Evolutionary conservation across 2,113 vertebrate genomes (phyloP).

Genomic region (Xiphias gladius): DNA sequence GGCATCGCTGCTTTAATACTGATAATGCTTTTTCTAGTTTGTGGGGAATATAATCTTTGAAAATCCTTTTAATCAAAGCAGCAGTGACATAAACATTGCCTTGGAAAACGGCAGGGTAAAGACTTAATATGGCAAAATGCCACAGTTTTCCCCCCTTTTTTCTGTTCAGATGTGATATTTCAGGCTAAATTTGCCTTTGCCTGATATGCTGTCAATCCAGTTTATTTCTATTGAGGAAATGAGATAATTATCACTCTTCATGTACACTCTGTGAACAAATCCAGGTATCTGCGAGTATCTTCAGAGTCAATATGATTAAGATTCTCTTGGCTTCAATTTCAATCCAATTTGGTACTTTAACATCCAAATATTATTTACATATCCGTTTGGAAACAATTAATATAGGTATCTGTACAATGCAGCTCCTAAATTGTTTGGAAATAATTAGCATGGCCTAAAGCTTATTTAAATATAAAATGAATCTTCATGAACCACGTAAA

Average conservation of each 20-base stretch:
- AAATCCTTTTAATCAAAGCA: slow-evolving; percentile 78
- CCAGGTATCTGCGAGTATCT: not conserved
- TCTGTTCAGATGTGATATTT: not conserved
- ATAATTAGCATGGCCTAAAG: not conserved
- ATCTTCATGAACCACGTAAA: not conserved
- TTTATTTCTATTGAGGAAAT: not conserved
- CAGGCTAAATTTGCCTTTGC: slow-evolving; percentile 26
- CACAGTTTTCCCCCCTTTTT: not conserved
- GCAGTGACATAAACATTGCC: slow-evolving; percentile 60
- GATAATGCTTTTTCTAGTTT: slow-evolving; percentile 77
- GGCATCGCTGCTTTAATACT: slow-evolving; percentile 73
- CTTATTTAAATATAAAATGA: not conserved
- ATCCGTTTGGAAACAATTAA: not conserved
- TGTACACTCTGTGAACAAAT: not conserved
- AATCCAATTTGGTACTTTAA: not conserved
- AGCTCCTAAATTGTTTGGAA: not conserved
- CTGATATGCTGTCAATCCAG: not conserved
- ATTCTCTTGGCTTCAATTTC: not conserved
- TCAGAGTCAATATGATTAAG: not conserved
- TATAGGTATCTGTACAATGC: not conserved
- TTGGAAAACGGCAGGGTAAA: slow-evolving; percentile 52
- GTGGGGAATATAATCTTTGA: slow-evolving; percentile 72
- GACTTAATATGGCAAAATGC: slow-evolving; percentile 19
- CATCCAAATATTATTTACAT: not conserved
- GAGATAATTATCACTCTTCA: not conserved